A percentile compares a stretch with the other conserved stretches of the same genome.
These are phyloP conservation scores for Noctua pronuba DNA, from an alignment of 2,888 invertebrate species.

Conservation along the genomic window DNA sequence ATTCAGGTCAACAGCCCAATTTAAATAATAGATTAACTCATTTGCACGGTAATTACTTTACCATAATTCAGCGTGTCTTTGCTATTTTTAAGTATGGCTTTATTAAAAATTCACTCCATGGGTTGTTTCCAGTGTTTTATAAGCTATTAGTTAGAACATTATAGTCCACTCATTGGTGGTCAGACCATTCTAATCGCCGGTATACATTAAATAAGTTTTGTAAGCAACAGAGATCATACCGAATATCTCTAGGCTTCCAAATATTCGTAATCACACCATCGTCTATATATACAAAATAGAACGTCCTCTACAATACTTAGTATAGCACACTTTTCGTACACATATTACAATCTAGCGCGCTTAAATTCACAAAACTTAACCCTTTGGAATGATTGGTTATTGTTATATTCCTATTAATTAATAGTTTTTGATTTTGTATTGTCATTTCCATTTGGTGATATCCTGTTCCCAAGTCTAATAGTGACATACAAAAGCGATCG, in stretches of 20 bases:
- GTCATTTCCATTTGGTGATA: slow-evolving; percentile 58
- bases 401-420: slow-evolving; percentile 48
- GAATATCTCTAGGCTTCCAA: slow-evolving; percentile 53
- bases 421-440: slow-evolving; percentile 51
- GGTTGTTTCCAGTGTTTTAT: neutral
- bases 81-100: slow-evolving; percentile 24
- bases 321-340: slow-evolving; percentile 64
- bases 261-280: slow-evolving; percentile 60
- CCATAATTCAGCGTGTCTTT: slow-evolving; percentile 1
- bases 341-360: slow-evolving; percentile 50
- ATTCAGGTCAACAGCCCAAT: neutral
- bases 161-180: slow-evolving; percentile 33
- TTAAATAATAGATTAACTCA: slow-evolving; percentile 12
- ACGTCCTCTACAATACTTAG: slow-evolving; percentile 63
- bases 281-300: slow-evolving; percentile 74
- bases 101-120: neutral
- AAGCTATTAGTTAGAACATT: neutral
- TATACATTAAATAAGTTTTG: slow-evolving; percentile 60
- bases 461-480: slow-evolving; percentile 53
- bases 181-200: slow-evolving; percentile 52
- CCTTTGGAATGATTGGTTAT: slow-evolving; percentile 65
- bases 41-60: slow-evolving; percentile 8
- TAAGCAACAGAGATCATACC: slow-evolving; percentile 65
- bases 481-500: slow-evolving; percentile 37
- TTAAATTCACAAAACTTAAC: slow-evolving; percentile 56